Conservation (phyloP, 2,113 vertebrate species). For the Ptychochromis oligacanthus region DNA sequence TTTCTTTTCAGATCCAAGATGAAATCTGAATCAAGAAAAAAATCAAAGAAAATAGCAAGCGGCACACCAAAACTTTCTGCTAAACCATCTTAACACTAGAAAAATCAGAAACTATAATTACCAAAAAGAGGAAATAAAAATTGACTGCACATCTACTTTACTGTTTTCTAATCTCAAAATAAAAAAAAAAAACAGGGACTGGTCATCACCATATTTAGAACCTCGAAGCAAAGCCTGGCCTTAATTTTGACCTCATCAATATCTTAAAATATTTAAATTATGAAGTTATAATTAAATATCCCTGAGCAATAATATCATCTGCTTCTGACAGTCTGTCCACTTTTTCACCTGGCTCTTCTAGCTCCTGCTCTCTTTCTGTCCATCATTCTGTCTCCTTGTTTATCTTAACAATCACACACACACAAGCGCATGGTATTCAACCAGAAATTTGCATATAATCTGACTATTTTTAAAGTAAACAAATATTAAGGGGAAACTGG, state of each 20-base stretch:
- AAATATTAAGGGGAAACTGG: background rate
- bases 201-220: accelerated
- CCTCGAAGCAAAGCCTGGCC: background rate
- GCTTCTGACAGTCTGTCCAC: background rate
- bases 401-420: background rate
- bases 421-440: background rate
- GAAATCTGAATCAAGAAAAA: background rate
- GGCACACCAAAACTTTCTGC: no score
- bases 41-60: no score
- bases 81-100: no score
- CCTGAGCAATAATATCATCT: background rate
- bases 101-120: background rate
- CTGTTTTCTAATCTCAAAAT: background rate
- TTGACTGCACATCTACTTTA: background rate
- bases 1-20: background rate
- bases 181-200: background rate
- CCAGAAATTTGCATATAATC: background rate
- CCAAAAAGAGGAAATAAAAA: background rate
- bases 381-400: background rate
- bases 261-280: background rate
- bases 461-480: background rate
- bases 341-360: background rate
- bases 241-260: background rate
- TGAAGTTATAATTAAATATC: background rate
- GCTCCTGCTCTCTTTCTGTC: background rate